These are phyloP conservation scores for Hipposideros armiger DNA, from an alignment of 2,113 vertebrate species.

Conservation along the genomic window DNA sequence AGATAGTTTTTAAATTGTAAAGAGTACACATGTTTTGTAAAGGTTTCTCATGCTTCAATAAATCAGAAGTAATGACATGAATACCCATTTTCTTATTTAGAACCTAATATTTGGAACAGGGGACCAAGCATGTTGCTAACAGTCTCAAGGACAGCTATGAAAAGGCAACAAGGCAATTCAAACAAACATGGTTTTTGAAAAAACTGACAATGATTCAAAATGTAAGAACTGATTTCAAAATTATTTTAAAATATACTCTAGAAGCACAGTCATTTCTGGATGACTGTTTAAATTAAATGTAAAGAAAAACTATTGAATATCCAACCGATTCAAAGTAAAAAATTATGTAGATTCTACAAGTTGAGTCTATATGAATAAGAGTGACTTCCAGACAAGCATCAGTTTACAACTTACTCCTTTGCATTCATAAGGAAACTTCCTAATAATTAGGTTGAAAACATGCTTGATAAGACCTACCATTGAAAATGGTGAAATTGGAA, in stretches of 20 bases:
- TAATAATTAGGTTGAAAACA: neutral
- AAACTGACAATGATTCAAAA: neutral
- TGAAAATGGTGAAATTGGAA: neutral
- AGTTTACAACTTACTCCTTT: neutral
- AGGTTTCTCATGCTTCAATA: neutral
- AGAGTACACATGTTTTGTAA: neutral
- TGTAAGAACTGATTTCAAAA: conserved; percentile 11
- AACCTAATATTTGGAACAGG: neutral
- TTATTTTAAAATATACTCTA: neutral
- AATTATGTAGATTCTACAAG: neutral
- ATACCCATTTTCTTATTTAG: conserved; percentile 33
- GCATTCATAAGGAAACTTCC: neutral
- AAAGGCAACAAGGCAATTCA: neutral
- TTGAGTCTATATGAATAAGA: neutral
- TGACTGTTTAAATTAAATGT: neutral
- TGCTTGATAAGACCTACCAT: neutral
- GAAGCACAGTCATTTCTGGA: neutral
- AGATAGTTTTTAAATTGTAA: conserved; percentile 11
- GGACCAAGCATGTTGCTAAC: neutral
- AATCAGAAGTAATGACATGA: neutral
- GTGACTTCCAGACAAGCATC: neutral
- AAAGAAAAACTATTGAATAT: neutral
- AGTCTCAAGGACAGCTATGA: neutral
- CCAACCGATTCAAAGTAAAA: neutral
- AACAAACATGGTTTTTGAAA: neutral